Base-by-base conservation (phyloP, 92 coral and sea anemone species). In the Phenganax subtilis region DNA sequence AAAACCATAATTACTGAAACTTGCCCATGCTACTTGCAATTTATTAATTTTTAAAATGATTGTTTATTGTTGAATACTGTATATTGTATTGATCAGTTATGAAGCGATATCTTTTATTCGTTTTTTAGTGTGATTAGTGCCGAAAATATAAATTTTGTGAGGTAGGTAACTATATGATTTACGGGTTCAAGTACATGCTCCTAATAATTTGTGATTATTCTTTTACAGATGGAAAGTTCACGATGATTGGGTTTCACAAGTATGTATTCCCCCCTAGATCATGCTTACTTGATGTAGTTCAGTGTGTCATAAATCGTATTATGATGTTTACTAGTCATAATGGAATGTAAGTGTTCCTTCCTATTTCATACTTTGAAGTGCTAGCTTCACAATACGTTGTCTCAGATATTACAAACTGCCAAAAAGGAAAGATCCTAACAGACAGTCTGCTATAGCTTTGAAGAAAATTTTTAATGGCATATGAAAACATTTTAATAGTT, bases 181-280 rank as follows among this genome's bases (percentile, higher is more conserved):
- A 59, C 7, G 16, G 37, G 6, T 15, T 9, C 3, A 51, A 9
- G 3, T 31, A 15, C 31, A 4, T 30, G 16, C 44, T 16, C 10
- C 53, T 30, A 61, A 61, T 1, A 61, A 15, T 12, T 17, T 12
- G 27, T 28, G 28, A 14, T 25, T 61, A 6, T 14, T 9, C 10
- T 85, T 10, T 81, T 86, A 16, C 58, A 94, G 99, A 67, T 96
- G 99, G 99, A 92, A 92, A 54, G 99, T 96, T 14, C 99, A 96
- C 77, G 97, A 89, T 57, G 99, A 96, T 75, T 96, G 99, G 99
- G 99, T 96, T 51, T 90, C 97, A n/a, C 97, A 92, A 85, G 83
- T 79, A 37, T 37, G 47, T 37, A 37, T 37, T 37, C 47, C 47
- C 47, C 47, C 47, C 47, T 37, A 37, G 2, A 37, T 37, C 47